Base-by-base conservation (phyloP, 2,797 vertebrate genomes). In the Streptopelia turtur region DNA sequence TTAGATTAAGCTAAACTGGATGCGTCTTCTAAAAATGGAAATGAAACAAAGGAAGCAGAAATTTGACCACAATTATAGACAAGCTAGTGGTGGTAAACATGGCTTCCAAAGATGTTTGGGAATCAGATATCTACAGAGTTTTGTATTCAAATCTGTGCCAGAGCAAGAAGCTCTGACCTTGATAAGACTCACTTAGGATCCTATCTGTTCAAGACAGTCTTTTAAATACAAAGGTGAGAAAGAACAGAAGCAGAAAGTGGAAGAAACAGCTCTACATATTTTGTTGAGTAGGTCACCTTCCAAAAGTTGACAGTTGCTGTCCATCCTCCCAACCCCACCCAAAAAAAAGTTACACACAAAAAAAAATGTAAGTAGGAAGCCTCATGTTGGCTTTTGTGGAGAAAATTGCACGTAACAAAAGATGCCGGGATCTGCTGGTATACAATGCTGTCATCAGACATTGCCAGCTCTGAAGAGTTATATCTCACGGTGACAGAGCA, bases 161-260 rank as follows among this genome's bases (percentile, higher is more conserved):
- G 41, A 87, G 60, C 63, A 89, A 45, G 37, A 78, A 86, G 70
- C 77, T 94, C 89, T 79, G 79, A 91, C 90, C 71, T 92, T 87
- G 91, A 88, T 94, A 95, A 94, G 82, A 49, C 75, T 96, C 88
- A 92, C 83, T 96, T 74, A 93, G 77, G 63, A 90, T 82, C 74
- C 92, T 94, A 80, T 90, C 88, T 93, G 50, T 55, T 96, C 83
- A 90, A 85, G 92, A 47, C 68, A 82, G 56, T 89, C 56, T 84
- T 96, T 87, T 92, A 87, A 91, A 95, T 70, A 43, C 37, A 87
- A 95, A 96, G 93, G 88, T 94, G 91, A 94, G 90, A 93, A 95
- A 94, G 91, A 96, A 94, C 75, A 94, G 86, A 96, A 93, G 53
- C 90, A 96, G 90, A 90, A 95, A 94, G 68, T 25, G 27, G 30